Evolutionary conservation across 2,888 invertebrate species (phyloP), one percentile per base, ranked within the genome.

Genomic region (Vannuccia rotundouncinata): DNA sequence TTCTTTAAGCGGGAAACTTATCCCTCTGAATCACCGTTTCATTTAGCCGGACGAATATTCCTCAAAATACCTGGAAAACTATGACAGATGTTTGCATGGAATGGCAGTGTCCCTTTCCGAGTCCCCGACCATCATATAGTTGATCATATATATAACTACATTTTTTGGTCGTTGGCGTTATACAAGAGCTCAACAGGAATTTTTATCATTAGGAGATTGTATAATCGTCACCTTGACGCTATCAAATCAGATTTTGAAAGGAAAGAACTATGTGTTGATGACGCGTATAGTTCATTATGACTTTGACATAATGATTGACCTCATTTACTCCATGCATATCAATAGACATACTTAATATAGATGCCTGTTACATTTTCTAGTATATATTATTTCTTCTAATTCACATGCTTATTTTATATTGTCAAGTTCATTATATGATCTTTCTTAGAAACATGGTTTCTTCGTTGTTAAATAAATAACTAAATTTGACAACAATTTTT

Each of bases 51-150:
- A 22, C 66, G 66, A n/a, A n/a, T 22, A 22, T 66, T 27, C 66
- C 66, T 17, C 22, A 66, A 66, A 66, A 66, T 27, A 66, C 66
- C 2, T 66, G 66, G 66, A 66, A 66, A 22, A 66, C 66, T n/a
- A 27, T 66, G 66, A 66, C 66, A 66, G 66, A 66, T 22, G 66
- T 22, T 5, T 66, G 66, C 22, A 66, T 22, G 66, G 66, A 22
- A 13, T 27, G 22, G 25, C 66, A 66, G 66, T 22, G 66, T 66
- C 22, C 66, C 66, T 5, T 22, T 66, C 5, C 25, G 10, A n/a
- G 22, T 22, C 25, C 25, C 2, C 10, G 66, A 66, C 25, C 66
- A 27, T 22, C 66, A 5, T 5, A 45, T 45, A 45, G 10, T 66
- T 66, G 25, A 66, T 27, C 10, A 22, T 27, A 66, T 66, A 22